Conservation (phyloP, 2,888 invertebrate genomes). For the Papilio elwesi region DNA sequence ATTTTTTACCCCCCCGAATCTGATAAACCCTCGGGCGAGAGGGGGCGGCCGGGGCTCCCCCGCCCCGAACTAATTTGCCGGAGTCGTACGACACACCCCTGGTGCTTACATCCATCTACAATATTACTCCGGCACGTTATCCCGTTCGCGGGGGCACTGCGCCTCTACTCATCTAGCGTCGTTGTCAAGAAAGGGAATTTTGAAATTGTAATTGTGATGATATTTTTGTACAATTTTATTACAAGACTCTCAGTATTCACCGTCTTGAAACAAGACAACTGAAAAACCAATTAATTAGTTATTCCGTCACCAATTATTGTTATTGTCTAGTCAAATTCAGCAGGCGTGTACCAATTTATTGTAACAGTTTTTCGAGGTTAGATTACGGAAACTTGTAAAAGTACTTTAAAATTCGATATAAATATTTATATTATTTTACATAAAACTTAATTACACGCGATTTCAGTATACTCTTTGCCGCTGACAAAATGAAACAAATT, state of each 20-base stretch:
- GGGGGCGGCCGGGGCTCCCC: constrained; percentile 72
- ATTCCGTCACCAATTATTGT: too few relatives aligned
- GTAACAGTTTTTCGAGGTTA: too few relatives aligned
- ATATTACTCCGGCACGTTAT: constrained; percentile 83
- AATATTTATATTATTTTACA: too few relatives aligned
- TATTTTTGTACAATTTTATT: constrained; percentile 26
- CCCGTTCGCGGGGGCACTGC: constrained; percentile 79
- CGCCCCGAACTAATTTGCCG: constrained; percentile 84
- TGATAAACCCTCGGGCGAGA: constrained; percentile 77
- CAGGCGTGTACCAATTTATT: too few relatives aligned
- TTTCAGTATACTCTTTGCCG: not conserved
- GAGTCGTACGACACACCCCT: constrained; percentile 84
- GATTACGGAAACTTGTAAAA: too few relatives aligned
- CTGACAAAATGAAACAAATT: constrained; percentile 10
- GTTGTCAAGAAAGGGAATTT: constrained; percentile 68
- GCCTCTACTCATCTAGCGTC: constrained; percentile 75
- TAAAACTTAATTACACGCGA: too few relatives aligned
- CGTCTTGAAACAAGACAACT: too few relatives aligned
- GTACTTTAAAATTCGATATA: too few relatives aligned
- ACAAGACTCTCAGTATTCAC: not conserved
- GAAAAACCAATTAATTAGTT: too few relatives aligned
- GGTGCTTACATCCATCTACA: constrained; percentile 84
- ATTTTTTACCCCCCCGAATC: constrained; percentile 83
- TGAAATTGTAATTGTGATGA: constrained; percentile 59
- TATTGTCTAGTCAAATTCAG: too few relatives aligned